These are phyloP conservation scores for Chiroxiphia lanceolata DNA, from an alignment of 2,797 vertebrate species.

Conservation along the genomic window DNA sequence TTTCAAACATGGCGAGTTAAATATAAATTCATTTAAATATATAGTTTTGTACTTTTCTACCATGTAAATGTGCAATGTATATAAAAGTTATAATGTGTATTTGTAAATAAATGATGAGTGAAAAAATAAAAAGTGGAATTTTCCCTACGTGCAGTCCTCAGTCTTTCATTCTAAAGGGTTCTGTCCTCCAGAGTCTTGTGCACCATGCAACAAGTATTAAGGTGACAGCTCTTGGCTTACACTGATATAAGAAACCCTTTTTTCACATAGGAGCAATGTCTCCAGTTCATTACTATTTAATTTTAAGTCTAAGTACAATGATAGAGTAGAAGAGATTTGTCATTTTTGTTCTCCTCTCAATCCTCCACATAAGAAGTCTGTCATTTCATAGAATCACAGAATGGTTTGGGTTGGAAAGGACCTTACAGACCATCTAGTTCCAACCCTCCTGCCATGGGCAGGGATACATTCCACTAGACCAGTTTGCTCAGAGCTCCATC, in stretches of 20 bases:
- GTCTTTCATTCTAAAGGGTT: neutral
- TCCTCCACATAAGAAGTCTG: neutral
- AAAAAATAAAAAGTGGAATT: slow-evolving; percentile 86
- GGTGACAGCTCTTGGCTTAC: neutral
- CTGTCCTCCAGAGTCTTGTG: neutral
- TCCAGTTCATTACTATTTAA: neutral
- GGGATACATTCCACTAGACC: neutral
- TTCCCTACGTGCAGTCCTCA: slow-evolving; percentile 55
- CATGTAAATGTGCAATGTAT: slow-evolving; percentile 99
- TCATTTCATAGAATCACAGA: neutral
- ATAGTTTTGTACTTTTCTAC: slow-evolving; percentile 99
- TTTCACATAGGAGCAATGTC: neutral
- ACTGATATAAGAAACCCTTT: neutral
- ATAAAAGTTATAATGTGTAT: slow-evolving; percentile 99
- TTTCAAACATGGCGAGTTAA: slow-evolving; percentile 97
- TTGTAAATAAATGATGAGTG: slow-evolving; percentile 99
- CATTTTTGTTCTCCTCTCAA: neutral
- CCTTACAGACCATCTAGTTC: neutral
- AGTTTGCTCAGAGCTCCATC: neutral
- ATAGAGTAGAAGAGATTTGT: neutral
- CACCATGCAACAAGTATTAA: neutral
- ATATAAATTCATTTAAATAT: slow-evolving; percentile 99
- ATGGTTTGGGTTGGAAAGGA: neutral
- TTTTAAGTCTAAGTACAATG: neutral
- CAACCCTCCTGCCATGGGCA: neutral